These are phyloP conservation scores for Delia radicum DNA, from an alignment of 1,140 invertebrate genomes.

Conservation along the genomic window DNA sequence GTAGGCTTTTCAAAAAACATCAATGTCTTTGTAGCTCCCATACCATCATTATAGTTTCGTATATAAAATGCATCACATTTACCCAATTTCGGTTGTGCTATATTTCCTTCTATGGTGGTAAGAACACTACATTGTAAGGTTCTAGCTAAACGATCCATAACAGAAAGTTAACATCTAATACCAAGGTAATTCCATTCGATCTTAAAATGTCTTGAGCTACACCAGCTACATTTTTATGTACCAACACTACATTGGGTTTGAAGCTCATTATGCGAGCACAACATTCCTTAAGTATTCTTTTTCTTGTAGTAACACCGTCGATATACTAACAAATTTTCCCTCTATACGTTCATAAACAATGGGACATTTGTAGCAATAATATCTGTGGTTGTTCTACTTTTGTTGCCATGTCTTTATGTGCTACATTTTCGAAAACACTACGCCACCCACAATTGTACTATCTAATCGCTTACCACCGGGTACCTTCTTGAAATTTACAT, in stretches of 20 bases:
- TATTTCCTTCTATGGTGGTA: conserved; percentile 84
- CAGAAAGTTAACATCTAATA: conserved; percentile 81
- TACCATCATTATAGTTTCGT: conserved; percentile 59
- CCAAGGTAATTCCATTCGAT: conserved; percentile 79
- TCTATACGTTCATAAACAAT: conserved; percentile 92
- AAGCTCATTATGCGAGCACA: conserved; percentile 85
- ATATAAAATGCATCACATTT: conserved; percentile 86
- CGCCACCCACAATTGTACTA: conserved; percentile 78
- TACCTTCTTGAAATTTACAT: conserved; percentile 93
- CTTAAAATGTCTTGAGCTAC: conserved; percentile 84
- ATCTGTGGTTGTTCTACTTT: conserved; percentile 82
- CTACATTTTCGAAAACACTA: conserved; percentile 92
- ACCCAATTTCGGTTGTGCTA: conserved; percentile 80
- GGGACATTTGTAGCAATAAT: conserved; percentile 79
- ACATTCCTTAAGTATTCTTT: conserved; percentile 85
- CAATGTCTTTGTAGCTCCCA: conserved; percentile 71
- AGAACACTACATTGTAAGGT: conserved; percentile 85
- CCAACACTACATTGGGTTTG: conserved; percentile 84
- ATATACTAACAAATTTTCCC: conserved; percentile 85
- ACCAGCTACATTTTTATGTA: conserved; percentile 86
- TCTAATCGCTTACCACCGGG: conserved; percentile 76
- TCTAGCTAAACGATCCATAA: conserved; percentile 81
- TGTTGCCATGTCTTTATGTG: conserved; percentile 84
- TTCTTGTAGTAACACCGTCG: conserved; percentile 91
- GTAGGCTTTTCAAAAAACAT: conserved; percentile 94